Evolutionary conservation across 2,113 vertebrate genomes (phyloP), one percentile per base, ranked within the genome.

Genomic region (Willisornis vidua): DNA sequence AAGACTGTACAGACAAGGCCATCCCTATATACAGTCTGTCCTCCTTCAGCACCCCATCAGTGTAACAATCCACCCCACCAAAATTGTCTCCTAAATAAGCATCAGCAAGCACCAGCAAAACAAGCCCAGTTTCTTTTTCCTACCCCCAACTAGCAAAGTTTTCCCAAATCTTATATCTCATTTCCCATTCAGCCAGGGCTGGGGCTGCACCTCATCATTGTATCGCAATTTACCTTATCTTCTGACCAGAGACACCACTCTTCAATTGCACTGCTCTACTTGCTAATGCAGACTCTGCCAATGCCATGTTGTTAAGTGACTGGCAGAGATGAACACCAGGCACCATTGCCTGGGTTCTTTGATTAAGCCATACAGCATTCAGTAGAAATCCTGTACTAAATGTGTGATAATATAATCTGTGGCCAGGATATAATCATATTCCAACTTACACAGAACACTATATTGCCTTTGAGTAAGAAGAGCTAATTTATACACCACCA

Each of bases 401-500:
- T 39, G 6, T 0, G 0, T 19, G 62, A 59, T 67, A 48, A 7
- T 85, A 26, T 68, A 39, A 89, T 65, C 43, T 92, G 28, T 61
- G 68, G 28, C 54, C n/a, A 87, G 86, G 62, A 82, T 5, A 15
- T 43, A 87, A 77, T 45, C 39, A 33, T 51, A 74, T 85, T 91
- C 39, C 90, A 77, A 52, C 43, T 89, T 84, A 87, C 83, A 84
- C 8, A 11, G 78, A 87, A 52, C 15, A 81, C 31, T 1, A 3
- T 74, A 57, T n/a, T 80, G 51, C 46, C 39, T 96, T 85, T 65
- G 48, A 94, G 46, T 90, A 91, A 77, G 37, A 94, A 92, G 82
- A 94, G 87, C 91, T 95, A 95, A 96, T 96, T 96, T 95, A 86
- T 79, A 71, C 46, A 87, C 29, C 76, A 48, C 49, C 87, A 89